Evolutionary conservation across 2,888 invertebrate species (phyloP).

Genomic region (Caenorhabditis becei): DNA sequence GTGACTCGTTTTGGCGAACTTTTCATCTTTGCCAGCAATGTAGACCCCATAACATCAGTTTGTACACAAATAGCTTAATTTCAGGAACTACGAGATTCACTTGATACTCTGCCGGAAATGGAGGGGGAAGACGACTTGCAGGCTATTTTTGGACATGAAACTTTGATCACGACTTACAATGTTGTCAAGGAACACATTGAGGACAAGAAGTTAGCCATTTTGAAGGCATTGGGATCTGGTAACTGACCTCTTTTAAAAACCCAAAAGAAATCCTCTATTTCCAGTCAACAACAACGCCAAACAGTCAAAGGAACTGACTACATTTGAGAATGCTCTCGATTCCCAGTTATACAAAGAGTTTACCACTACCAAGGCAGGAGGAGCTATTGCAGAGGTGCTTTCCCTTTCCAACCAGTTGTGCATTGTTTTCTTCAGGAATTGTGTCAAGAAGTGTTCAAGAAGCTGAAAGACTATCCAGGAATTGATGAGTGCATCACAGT

Average conservation of each 20-base stretch:
- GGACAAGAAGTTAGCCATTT: constrained; percentile 38
- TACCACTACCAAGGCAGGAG: constrained; percentile 46
- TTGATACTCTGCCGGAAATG: constrained; percentile 89
- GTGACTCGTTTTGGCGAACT: constrained; percentile 60
- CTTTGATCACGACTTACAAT: constrained; percentile 46
- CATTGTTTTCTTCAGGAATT: constrained; percentile 33
- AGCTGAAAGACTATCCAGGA: constrained; percentile 44
- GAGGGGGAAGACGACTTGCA: constrained; percentile 92
- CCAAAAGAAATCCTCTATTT: background rate
- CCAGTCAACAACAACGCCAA: constrained; percentile 53
- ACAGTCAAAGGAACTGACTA: constrained; percentile 41
- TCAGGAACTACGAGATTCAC: constrained; percentile 82
- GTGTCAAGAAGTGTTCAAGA: constrained; percentile 39
- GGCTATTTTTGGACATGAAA: constrained; percentile 84
- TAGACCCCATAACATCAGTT: background rate
- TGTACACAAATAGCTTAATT: background rate
- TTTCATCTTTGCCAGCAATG: constrained; percentile 63
- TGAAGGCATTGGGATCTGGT: constrained; percentile 59
- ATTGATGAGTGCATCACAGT: constrained; percentile 44
- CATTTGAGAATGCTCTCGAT: constrained; percentile 48
- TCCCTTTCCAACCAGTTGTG: background rate
- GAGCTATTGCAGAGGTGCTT: constrained; percentile 24
- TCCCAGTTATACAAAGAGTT: constrained; percentile 55
- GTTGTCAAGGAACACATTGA: constrained; percentile 51
- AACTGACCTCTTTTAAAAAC: background rate